Percentiles rank a stretch among this genome's conserved stretches.
phyloP scores from a whole-genome alignment of 2,113 vertebrate species.

The Zosterops pallidus region DNA sequence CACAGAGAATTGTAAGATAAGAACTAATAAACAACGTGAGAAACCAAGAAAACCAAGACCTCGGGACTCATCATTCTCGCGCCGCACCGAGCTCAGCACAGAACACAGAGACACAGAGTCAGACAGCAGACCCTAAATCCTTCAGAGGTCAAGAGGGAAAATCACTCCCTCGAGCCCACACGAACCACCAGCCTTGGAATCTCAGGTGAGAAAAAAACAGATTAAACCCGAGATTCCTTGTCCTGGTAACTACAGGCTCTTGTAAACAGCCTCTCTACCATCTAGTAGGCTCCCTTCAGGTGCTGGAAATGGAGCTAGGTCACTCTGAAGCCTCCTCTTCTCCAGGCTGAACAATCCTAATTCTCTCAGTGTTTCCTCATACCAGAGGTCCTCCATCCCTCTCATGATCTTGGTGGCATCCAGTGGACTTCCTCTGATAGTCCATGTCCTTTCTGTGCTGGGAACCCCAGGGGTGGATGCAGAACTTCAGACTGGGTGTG shows the following conservation, averaged over 20 bases:
- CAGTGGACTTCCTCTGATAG: background rate
- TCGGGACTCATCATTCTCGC: no score
- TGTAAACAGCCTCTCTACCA: background rate
- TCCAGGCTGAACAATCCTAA: background rate
- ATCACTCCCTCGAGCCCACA: no score
- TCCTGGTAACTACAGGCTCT: background rate
- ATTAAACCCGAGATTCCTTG: no score
- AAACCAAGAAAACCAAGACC: no score
- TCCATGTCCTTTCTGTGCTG: background rate
- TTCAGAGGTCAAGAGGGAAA: no score
- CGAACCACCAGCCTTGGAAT: no score
- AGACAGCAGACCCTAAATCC: no score
- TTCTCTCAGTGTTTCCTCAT: background rate
- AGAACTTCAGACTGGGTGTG: background rate
- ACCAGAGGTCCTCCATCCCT: background rate
- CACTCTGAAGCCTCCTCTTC: background rate
- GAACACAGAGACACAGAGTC: no score
- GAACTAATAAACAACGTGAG: no score
- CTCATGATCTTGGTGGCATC: background rate
- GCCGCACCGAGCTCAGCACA: no score
- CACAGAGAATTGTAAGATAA: no score
- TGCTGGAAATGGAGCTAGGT: background rate
- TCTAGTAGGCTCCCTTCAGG: background rate
- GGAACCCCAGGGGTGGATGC: background rate
- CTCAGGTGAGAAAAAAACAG: no score